A percentile compares a stretch with the other conserved stretches of the same genome.
Conservation (phyloP, 2,797 vertebrate genomes). For the Dermochelys coriacea region DNA sequence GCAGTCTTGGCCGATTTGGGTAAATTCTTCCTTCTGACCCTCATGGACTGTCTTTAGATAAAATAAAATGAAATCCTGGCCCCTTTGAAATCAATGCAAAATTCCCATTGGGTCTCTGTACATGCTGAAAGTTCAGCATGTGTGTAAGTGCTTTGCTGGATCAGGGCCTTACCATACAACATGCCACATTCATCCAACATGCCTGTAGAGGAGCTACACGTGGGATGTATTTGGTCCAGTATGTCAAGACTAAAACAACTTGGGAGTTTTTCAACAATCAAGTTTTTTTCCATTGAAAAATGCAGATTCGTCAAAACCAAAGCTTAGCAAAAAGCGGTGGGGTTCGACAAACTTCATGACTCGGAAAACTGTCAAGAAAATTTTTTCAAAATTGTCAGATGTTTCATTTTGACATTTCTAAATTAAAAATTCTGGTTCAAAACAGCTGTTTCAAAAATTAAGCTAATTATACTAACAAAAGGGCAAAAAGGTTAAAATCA, state of each 20-base stretch:
- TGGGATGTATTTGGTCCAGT: neutral
- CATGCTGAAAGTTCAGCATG: neutral
- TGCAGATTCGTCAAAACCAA: neutral
- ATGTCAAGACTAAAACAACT: neutral
- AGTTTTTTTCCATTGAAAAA: neutral
- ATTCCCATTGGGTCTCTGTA: neutral
- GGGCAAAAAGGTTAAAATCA: neutral
- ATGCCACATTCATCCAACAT: neutral
- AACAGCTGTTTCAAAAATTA: neutral
- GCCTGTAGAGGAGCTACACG: neutral
- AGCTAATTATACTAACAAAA: neutral
- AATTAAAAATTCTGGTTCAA: neutral
- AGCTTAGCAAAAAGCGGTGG: neutral
- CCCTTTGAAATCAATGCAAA: neutral
- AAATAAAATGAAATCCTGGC: neutral
- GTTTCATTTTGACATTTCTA: neutral
- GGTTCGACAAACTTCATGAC: neutral
- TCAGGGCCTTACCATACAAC: neutral
- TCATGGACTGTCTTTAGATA: neutral
- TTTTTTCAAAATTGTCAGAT: neutral
- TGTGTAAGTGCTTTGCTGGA: neutral
- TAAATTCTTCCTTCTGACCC: neutral
- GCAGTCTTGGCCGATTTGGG: neutral
- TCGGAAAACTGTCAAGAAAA: neutral
- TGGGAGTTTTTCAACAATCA: neutral